A percentile compares a stretch with the other conserved stretches of the same genome.
Evolutionary conservation across 2,113 vertebrate genomes (phyloP).

Genomic region (Apodemus sylvaticus): DNA sequence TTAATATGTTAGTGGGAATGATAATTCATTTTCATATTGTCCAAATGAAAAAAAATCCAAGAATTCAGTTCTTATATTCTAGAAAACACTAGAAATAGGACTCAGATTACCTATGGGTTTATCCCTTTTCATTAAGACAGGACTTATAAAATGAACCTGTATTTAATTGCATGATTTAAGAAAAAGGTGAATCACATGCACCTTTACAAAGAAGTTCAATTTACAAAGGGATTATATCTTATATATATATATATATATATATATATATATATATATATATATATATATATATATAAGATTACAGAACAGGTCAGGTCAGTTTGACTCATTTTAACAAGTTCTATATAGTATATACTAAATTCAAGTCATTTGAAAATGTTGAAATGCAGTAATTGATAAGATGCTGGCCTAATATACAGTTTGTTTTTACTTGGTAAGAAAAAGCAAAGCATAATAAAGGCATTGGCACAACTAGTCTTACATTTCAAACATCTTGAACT

Average conservation of each 20-base stretch:
- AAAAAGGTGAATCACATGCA: background rate
- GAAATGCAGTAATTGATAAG: background rate
- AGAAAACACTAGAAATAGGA: background rate
- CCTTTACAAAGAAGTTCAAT: background rate
- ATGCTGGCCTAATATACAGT: background rate
- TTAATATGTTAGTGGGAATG: constrained; percentile 41
- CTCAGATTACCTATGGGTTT: background rate
- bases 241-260: background rate
- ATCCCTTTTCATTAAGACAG: background rate
- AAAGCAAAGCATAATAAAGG: background rate
- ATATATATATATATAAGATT: background rate
- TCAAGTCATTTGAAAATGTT: background rate
- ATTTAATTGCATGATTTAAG: background rate
- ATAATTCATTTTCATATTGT: constrained; percentile 42
- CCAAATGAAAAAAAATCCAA: constrained; percentile 2
- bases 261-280: background rate
- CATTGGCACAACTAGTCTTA: background rate
- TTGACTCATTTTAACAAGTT: constrained; percentile 25
- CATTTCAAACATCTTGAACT: background rate
- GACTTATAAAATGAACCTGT: background rate
- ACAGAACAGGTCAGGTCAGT: background rate
- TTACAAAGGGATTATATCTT: constrained; percentile 17
- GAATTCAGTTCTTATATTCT: background rate
- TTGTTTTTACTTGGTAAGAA: background rate
- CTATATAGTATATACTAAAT: background rate